phyloP scores from a whole-genome alignment of 2,888 invertebrate genomes.

The Gonocerus acuteangulatus region DNA sequence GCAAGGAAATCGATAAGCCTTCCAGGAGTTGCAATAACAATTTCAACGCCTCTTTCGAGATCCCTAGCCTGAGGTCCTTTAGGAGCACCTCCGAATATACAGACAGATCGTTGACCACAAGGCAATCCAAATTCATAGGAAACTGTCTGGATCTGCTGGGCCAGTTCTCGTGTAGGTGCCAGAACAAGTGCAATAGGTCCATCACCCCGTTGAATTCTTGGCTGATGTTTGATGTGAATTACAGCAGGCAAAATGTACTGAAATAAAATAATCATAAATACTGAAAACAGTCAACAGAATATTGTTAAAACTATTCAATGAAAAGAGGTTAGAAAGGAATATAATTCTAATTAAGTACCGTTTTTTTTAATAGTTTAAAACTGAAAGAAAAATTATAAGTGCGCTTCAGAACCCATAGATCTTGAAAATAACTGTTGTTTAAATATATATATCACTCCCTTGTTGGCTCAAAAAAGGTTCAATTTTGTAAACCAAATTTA shows the following conservation, averaged over 20 bases:
- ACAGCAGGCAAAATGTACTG: conserved; percentile 82
- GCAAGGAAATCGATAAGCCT: conserved; percentile 90
- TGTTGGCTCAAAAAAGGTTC: too few relatives aligned
- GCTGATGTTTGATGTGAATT: conserved; percentile 89
- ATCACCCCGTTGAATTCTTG: conserved; percentile 74
- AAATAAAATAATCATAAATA: conserved; percentile 29
- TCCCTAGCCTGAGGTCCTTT: conserved; percentile 85
- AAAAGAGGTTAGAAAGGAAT: neutral
- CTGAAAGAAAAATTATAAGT: too few relatives aligned
- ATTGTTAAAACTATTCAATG: neutral
- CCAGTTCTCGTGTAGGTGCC: conserved; percentile 81
- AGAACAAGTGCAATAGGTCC: conserved; percentile 87
- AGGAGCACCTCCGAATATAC: conserved; percentile 96
- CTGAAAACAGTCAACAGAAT: neutral
- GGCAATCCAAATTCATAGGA: conserved; percentile 81
- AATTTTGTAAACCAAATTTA: too few relatives aligned
- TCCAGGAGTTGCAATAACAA: conserved; percentile 93
- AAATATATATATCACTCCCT: too few relatives aligned
- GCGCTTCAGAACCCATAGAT: too few relatives aligned
- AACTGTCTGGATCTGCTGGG: conserved; percentile 83
- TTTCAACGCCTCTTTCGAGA: conserved; percentile 81
- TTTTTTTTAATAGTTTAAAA: neutral
- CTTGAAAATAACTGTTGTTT: too few relatives aligned
- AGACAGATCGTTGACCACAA: conserved; percentile 81
- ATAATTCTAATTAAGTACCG: neutral